A percentile compares a stretch with the other conserved stretches of the same genome.
These are phyloP conservation scores for Silurus asotus DNA, from an alignment of 2,113 vertebrate genomes.

Conservation along the genomic window DNA sequence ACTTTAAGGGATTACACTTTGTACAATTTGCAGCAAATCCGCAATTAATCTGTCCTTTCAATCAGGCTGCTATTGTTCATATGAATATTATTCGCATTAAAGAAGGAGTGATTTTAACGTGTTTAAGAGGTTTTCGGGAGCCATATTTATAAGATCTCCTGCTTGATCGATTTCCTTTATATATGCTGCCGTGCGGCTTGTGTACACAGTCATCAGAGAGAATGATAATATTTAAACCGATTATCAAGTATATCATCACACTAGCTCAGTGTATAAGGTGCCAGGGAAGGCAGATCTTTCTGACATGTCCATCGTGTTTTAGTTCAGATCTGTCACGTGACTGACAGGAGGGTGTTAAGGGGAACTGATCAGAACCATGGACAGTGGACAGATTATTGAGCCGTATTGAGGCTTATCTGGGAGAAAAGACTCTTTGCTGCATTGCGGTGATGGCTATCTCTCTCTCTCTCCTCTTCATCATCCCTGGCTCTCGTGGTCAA, in stretches of 20 bases:
- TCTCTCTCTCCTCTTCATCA: slow-evolving; percentile 35
- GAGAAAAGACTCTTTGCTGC: slow-evolving; percentile 44
- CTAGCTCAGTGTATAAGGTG: background rate
- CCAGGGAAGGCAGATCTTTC: background rate
- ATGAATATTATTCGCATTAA: background rate
- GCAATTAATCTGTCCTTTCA: background rate
- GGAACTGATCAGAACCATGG: slow-evolving; percentile 21
- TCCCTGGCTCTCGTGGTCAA: slow-evolving; percentile 26
- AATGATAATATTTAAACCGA: background rate
- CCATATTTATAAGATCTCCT: background rate
- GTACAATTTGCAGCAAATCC: background rate
- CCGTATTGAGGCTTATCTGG: background rate
- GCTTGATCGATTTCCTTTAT: background rate
- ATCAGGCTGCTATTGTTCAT: background rate
- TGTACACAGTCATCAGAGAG: background rate
- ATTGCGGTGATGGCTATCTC: slow-evolving; percentile 55
- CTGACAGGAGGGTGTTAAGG: background rate
- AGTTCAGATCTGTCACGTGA: background rate
- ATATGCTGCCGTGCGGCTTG: background rate
- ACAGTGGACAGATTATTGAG: slow-evolving; percentile 1
- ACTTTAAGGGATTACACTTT: background rate
- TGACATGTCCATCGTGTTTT: background rate
- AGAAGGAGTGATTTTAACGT: background rate
- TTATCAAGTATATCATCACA: background rate
- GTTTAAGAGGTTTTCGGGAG: background rate